Evolutionary conservation across 1,140 invertebrate genomes (phyloP).

Genomic region (Euwallacea fornicatus): DNA sequence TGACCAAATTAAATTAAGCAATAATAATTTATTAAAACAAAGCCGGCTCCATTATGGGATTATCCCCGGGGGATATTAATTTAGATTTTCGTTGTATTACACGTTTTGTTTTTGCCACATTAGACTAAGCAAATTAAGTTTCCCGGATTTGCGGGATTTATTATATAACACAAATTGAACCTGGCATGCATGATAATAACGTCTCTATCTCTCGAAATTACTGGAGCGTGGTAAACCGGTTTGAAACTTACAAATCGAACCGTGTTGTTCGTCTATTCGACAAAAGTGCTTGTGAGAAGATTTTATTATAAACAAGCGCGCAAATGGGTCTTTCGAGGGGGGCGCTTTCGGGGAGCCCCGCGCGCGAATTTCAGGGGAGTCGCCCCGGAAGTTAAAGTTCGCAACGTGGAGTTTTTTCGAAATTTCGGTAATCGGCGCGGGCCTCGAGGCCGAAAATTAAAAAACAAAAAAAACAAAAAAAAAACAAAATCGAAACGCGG

Average conservation of each 20-base stretch:
- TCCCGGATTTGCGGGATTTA: constrained; percentile 31
- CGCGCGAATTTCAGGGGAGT: too few species aligned
- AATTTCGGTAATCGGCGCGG: too few species aligned
- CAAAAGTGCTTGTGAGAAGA: too few species aligned
- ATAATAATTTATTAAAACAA: constrained; percentile 20
- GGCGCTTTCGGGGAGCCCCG: too few species aligned
- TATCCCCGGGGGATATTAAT: constrained; percentile 22
- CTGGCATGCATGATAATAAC: constrained; percentile 41
- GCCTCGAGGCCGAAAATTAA: too few species aligned
- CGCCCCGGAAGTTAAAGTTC: too few species aligned
- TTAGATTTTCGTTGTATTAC: constrained; percentile 30
- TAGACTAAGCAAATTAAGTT: constrained; percentile 30
- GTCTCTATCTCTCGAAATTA: constrained; percentile 41
- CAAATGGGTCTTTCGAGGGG: too few species aligned
- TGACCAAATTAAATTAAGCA: constrained; percentile 8
- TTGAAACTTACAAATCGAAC: constrained; percentile 34
- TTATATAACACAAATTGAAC: constrained; percentile 33
- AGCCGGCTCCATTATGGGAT: constrained; percentile 10
- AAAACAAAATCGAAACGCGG: too few species aligned
- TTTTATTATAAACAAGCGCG: too few species aligned
- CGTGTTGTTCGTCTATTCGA: too few species aligned
- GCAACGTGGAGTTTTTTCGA: too few species aligned
- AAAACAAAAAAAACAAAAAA: too few species aligned
- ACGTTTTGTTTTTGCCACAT: constrained; percentile 30
- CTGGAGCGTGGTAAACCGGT: constrained; percentile 43